Evolutionary conservation across 2,797 vertebrate species (phyloP), one percentile per base, ranked within the genome.

Genomic region (Notolabrus celidotus): DNA sequence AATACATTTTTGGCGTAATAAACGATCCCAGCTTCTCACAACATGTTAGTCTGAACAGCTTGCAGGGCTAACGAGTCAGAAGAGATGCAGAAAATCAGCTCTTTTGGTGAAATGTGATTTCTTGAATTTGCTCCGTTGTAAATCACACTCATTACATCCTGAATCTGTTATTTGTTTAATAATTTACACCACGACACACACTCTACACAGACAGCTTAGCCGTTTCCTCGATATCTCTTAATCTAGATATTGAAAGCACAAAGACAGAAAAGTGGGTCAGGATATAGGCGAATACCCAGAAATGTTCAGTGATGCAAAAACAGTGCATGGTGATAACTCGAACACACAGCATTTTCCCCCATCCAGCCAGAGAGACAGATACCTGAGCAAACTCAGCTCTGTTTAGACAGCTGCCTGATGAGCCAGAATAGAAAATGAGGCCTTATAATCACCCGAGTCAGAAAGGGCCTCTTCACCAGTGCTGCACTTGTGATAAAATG

Each of bases 351-450:
- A 27, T 59, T 64, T 77, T 60, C 67, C 74, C 61, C 29, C 49
- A 25, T 46, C 46, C 22, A 47, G 41, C 5, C 22, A 79, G 77
- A 80, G 73, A 51, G 66, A 84, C 31, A 42, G 65, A 63, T 89
- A 90, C 89, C 88, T 89, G 91, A 91, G 85, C 80, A 86, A 90
- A 89, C 82, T 76, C 67, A 34, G 72, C 88, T 82, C 68, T 90
- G 88, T 92, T 91, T 91, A 90, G 91, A 92, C 88, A 91, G 83
- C 90, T 87, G 82, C 88, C 78, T 85, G 87, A 90, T 91, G 83
- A 92, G 86, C 72, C 82, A 80, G 81, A 91, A 87, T 88, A 79
- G 74, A 86, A 87, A 86, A 89, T 80, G 72, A 84, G 84, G 65
- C 67, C 43, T 89, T 91, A 86, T 86, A 82, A 88, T 84, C 82